Evolutionary conservation across 2,113 vertebrate species (phyloP).

Genomic region (Lathamus discolor): DNA sequence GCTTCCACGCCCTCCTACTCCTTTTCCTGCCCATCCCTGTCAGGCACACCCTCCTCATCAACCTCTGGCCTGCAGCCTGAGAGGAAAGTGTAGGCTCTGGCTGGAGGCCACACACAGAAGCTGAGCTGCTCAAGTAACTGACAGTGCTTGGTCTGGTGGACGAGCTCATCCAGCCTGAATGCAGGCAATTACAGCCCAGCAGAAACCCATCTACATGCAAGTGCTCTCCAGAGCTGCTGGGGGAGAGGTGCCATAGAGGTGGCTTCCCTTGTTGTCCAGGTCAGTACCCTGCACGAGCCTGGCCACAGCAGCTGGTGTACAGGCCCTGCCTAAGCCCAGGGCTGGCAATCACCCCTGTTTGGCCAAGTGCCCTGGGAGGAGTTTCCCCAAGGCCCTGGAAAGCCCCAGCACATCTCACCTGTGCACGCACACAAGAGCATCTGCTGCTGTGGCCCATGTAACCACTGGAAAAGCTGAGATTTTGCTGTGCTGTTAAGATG

Average conservation of each 20-base stretch:
- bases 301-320: fast-evolving
- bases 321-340: background rate
- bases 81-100: background rate
- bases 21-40: background rate
- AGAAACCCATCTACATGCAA: background rate
- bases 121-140: background rate
- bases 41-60: background rate
- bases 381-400: background rate
- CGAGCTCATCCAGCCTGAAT: background rate
- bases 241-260: fast-evolving
- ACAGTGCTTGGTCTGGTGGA: background rate
- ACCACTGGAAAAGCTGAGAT: background rate
- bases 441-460: background rate
- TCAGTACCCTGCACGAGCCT: background rate
- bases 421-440: background rate
- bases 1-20: background rate
- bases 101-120: background rate
- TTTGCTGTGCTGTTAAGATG: background rate
- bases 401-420: background rate
- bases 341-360: background rate
- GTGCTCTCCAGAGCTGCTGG: background rate
- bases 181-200: background rate
- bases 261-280: background rate
- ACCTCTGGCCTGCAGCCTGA: background rate
- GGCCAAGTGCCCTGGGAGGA: background rate